Evolutionary conservation across 2,113 vertebrate genomes (phyloP).

Genomic region (Bolborhynchus lineola): DNA sequence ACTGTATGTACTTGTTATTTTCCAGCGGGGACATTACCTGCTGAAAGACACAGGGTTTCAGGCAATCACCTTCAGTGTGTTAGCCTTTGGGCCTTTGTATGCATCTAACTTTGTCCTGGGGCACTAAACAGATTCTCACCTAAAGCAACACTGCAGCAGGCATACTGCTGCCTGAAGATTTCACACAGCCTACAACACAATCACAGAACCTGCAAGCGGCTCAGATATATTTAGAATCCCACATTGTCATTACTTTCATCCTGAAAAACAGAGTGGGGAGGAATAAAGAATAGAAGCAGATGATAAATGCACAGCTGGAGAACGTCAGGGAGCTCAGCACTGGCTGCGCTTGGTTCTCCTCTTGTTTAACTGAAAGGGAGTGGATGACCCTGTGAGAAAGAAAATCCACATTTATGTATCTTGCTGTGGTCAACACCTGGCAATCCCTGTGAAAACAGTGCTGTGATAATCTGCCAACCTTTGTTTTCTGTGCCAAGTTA

Average conservation of each 20-base stretch:
- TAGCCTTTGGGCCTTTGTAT: background rate
- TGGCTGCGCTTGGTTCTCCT: background rate
- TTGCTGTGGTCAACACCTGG: background rate
- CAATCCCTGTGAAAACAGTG: background rate
- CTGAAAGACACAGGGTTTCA: background rate
- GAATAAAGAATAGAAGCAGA: slow-evolving; percentile 26
- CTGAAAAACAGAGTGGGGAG: background rate
- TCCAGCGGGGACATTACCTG: background rate
- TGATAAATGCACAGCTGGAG: slow-evolving; percentile 52
- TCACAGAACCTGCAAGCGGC: background rate
- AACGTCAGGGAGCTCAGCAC: background rate
- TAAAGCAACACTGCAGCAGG: background rate
- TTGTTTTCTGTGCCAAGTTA: background rate
- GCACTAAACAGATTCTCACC: background rate
- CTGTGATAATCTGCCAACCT: background rate
- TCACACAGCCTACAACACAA: background rate
- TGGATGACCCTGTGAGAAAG: background rate
- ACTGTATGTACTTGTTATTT: background rate
- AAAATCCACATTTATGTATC: background rate
- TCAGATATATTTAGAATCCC: slow-evolving; percentile 20
- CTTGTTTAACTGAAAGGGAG: background rate
- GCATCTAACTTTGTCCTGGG: background rate
- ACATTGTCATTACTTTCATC: slow-evolving; percentile 20
- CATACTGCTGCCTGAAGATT: background rate
- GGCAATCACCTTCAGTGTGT: background rate